Conservation (phyloP, 2,113 vertebrate genomes). For the Dolichotis patagonum region DNA sequence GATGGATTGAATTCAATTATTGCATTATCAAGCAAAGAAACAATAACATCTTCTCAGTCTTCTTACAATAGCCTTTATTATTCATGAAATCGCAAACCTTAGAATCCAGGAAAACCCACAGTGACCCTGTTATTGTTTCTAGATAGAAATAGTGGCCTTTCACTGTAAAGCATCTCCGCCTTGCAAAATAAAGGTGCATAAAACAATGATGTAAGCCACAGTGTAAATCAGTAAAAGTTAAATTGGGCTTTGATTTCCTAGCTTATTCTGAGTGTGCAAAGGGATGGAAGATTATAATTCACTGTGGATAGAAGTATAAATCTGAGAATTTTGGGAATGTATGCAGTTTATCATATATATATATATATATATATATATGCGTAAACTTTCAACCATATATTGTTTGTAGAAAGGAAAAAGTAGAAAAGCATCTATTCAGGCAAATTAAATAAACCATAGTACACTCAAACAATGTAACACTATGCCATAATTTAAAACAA, state of each 20-base stretch:
- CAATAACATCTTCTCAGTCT: neutral
- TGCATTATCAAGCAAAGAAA: slow-evolving; percentile 57
- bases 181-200: neutral
- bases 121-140: neutral
- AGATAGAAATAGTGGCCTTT: neutral
- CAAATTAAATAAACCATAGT: neutral
- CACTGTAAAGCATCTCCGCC: neutral
- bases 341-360: neutral
- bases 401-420: slow-evolving; percentile 26
- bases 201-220: neutral
- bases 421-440: neutral
- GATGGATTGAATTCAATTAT: slow-evolving; percentile 52
- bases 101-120: slow-evolving; percentile 9
- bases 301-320: neutral
- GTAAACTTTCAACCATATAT: neutral
- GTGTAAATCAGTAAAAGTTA: neutral
- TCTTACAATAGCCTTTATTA: slow-evolving; percentile 28
- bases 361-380: too few species aligned
- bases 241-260: neutral
- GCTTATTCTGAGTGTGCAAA: neutral
- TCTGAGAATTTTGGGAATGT: neutral
- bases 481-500: slow-evolving; percentile 6
- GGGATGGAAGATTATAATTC: neutral
- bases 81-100: slow-evolving; percentile 39
- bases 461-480: neutral